Evolutionary conservation across 2,797 vertebrate genomes (phyloP).

Genomic region (Sandelia bainsii): DNA sequence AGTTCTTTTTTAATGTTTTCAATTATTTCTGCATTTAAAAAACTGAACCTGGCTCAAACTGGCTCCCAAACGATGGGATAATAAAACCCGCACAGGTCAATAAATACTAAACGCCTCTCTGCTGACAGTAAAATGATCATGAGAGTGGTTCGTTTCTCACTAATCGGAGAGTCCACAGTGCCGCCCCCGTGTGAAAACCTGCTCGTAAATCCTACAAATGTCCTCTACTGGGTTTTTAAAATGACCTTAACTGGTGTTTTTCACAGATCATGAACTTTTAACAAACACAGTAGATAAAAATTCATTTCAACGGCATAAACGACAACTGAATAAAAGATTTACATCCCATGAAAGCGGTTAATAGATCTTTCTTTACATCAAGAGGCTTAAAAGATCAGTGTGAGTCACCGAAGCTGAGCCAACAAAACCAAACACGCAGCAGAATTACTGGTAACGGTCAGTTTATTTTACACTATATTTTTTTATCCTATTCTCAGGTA

Average conservation of each 20-base stretch:
- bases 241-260: constrained; percentile 2
- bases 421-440: too few species aligned
- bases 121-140: constrained; percentile 45
- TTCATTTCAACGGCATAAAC: background rate
- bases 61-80: constrained; percentile 24
- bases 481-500: too few species aligned
- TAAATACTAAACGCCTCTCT: constrained; percentile 49
- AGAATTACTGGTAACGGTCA: too few species aligned
- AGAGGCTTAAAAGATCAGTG: too few species aligned
- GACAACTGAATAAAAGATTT: background rate
- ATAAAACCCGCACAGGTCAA: constrained; percentile 41
- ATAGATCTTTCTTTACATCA: too few species aligned
- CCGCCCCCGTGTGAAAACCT: constrained; percentile 3
- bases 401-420: too few species aligned
- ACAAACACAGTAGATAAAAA: background rate
- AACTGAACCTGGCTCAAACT: constrained; percentile 18
- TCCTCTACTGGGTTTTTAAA: constrained; percentile 20
- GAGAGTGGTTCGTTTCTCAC: constrained; percentile 16
- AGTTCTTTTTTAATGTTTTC: constrained; percentile 48
- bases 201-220: constrained; percentile 35
- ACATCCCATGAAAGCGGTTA: too few species aligned
- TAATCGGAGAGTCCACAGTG: constrained; percentile 31
- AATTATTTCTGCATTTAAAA: constrained; percentile 58
- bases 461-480: too few species aligned
- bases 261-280: constrained; percentile 1